Base-by-base conservation (phyloP, 1,140 invertebrate species). In the Zaprionus inermis region DNA sequence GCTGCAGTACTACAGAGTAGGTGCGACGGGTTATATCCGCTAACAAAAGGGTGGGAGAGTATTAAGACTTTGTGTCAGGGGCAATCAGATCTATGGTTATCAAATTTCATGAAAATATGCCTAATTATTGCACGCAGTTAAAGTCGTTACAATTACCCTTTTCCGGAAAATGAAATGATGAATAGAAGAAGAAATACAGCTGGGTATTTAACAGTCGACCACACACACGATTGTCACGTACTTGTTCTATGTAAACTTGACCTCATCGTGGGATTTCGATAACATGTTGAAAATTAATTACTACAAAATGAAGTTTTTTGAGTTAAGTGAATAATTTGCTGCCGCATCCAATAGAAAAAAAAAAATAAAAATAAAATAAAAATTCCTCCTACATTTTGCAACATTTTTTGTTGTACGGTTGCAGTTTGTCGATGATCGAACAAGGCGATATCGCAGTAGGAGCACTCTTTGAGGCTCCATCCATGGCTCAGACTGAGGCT, bases 211-310 rank as follows among this genome's bases (percentile, higher is more conserved):
- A 5, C 24, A 28, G 24, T 28, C 24, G 3, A 28, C 3, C 24
- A 28, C 24, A 28, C 24, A 28, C 24, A 2, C 3, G 24, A 1
- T 28, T 0, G 0, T 0, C 0, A n/a, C n/a, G n/a, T 12, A 9
- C 57, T 60, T 55, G 36, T 65, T 16, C 22, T 28, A 71, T 60
- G 56, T 69, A 73, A 89, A 80, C 84, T 89, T 88, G 83, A 88
- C 79, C 84, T 80, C 82, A 64, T 71, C 63, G 44, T n/a, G 34
- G 46, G 49, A 64, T 61, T 69, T 56, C 51, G 51, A 36, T 63
- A 59, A 76, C 68, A 72, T 57, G 68, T 60, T 32, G 36, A 52
- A 59, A 72, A 61, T 75, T 75, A 71, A 71, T 75, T 75, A 71
- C 38, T 18, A 61, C 30, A 34, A 36, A 54, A 4, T 49, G 18